These are phyloP conservation scores for Rana temporaria DNA, from an alignment of 2,113 vertebrate genomes.

Conservation along the genomic window DNA sequence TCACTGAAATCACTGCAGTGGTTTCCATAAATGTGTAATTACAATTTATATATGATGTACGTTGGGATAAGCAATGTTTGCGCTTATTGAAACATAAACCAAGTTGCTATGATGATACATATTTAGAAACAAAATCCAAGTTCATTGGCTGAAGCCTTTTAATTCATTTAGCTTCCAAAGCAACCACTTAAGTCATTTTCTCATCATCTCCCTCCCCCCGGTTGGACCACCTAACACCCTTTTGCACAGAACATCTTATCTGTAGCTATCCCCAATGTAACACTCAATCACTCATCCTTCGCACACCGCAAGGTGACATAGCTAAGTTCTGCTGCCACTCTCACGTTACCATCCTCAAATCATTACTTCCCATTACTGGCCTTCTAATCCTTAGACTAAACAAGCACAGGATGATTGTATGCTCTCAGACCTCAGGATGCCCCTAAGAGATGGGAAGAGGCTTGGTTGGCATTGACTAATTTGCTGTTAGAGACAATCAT, in stretches of 20 bases:
- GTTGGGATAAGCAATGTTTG: neutral
- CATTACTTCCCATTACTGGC: conserved; percentile 51
- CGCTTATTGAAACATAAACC: neutral
- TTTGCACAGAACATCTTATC: conserved; percentile 38
- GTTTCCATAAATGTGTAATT: conserved; percentile 26
- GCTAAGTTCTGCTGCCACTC: conserved; percentile 24
- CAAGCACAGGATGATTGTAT: conserved; percentile 41
- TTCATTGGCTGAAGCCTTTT: conserved; percentile 16
- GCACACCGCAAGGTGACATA: conserved; percentile 36
- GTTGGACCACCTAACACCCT: conserved; percentile 3
- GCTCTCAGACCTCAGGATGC: conserved; percentile 13
- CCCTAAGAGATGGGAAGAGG: conserved; percentile 35
- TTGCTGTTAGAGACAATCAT: conserved; percentile 45
- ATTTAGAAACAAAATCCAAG: neutral
- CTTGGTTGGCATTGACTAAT: conserved; percentile 43
- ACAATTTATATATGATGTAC: conserved; percentile 22
- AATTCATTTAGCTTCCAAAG: neutral
- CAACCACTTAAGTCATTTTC: conserved; percentile 6
- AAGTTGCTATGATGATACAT: neutral
- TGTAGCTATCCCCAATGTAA: conserved; percentile 28
- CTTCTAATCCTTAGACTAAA: conserved; percentile 54
- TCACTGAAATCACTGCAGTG: conserved; percentile 35
- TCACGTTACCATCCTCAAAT: conserved; percentile 35
- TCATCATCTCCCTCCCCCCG: conserved; percentile 23
- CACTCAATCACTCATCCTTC: conserved; percentile 47